Conservation (phyloP, 2,888 invertebrate genomes). For the Anorthoa munda region DNA sequence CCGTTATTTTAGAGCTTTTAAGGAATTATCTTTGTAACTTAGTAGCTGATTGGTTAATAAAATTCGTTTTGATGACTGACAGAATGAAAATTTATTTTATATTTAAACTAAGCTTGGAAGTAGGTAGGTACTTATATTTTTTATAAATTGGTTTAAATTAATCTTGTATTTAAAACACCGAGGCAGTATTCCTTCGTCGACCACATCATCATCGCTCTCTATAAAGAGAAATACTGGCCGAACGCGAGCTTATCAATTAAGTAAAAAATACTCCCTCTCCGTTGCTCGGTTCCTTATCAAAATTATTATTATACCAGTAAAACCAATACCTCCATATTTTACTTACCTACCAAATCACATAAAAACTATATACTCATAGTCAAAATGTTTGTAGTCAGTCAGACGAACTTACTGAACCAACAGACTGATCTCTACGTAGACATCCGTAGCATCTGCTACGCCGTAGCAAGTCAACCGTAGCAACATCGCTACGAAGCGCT, state of each 20-base stretch:
- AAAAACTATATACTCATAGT: not conserved
- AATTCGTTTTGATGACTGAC: not conserved
- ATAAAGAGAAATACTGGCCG: no score
- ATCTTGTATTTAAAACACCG: not conserved
- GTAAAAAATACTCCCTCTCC: no score
- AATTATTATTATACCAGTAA: no score
- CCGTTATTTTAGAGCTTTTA: conserved; percentile 24
- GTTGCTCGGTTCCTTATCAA: no score
- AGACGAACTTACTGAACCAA: not conserved
- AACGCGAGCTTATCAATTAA: no score
- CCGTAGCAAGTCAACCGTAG: conserved; percentile 38
- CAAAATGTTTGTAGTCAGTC: not conserved
- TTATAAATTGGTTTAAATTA: not conserved
- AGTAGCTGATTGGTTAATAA: not conserved
- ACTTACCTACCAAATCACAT: no score
- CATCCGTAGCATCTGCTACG: conserved; percentile 43
- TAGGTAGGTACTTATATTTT: not conserved
- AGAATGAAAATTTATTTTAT: not conserved
- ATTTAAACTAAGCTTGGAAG: not conserved
- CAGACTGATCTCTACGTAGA: not conserved
- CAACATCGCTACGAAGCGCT: conserved; percentile 34
- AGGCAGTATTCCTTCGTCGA: not conserved
- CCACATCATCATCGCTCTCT: no score
- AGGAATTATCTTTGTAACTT: conserved; percentile 7
- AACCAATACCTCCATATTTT: no score